Percentiles rank a stretch among this genome's conserved stretches.
phyloP scores from a whole-genome alignment of 2,797 vertebrate species.

The Sebastes itinus region DNA sequence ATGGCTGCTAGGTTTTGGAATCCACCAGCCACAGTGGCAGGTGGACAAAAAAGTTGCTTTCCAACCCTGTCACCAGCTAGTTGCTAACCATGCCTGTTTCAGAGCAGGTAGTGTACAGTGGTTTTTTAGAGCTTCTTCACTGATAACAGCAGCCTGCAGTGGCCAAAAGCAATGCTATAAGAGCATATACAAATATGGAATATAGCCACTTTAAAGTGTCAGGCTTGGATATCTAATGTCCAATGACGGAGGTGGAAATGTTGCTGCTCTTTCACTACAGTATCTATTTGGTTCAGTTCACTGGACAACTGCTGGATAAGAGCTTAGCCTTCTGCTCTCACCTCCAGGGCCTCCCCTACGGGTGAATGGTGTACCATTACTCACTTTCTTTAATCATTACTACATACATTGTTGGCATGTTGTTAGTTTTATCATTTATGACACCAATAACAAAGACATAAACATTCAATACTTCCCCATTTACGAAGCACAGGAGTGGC shows the following conservation, averaged over 20 bases:
- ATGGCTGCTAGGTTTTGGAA: too few species aligned
- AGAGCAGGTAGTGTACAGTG: background rate
- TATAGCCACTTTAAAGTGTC: background rate
- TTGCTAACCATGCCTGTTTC: background rate
- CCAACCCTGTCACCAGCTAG: background rate
- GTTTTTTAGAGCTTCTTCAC: background rate
- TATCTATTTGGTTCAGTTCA: background rate
- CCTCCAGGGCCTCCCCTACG: background rate
- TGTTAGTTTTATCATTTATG: too few species aligned
- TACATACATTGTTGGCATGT: too few species aligned
- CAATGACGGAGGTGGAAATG: background rate
- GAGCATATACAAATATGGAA: too few species aligned
- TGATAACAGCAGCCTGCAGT: background rate
- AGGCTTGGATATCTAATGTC: background rate
- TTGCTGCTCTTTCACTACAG: background rate
- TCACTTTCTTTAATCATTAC: too few species aligned
- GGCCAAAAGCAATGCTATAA: too few species aligned
- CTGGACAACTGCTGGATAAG: constrained; percentile 2
- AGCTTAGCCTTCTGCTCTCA: background rate
- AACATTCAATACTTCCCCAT: too few species aligned
- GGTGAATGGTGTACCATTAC: background rate
- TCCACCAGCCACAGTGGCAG: too few species aligned
- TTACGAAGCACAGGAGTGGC: too few species aligned
- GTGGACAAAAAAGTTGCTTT: too few species aligned
- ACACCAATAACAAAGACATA: too few species aligned